phyloP scores from a whole-genome alignment of 2,888 invertebrate genomes.

The Acrocera orbiculus region DNA sequence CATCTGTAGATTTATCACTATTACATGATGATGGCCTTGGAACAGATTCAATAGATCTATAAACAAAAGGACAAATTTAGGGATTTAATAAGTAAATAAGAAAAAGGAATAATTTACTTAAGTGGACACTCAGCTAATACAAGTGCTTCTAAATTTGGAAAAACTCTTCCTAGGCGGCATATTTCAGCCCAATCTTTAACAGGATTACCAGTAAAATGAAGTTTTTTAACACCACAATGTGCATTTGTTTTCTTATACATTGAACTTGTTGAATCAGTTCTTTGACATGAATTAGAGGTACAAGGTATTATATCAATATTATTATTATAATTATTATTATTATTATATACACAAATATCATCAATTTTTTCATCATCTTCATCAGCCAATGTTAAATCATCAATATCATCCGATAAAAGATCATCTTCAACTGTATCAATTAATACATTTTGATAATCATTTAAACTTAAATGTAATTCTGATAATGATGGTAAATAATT shows the following conservation, averaged over 20 bases:
- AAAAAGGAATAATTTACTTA: too few species aligned
- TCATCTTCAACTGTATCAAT: constrained; percentile 34
- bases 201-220: constrained; percentile 78
- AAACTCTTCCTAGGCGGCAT: constrained; percentile 63
- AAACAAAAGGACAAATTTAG: constrained; percentile 1
- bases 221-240: constrained; percentile 52
- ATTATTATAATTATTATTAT: too few species aligned
- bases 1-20: too few species aligned
- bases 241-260: constrained; percentile 25
- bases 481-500: constrained; percentile 61
- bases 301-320: too few species aligned
- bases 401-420: constrained; percentile 11
- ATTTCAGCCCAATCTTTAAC: constrained; percentile 72
- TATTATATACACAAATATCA: too few species aligned
- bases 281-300: constrained; percentile 3
- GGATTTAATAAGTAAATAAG: too few species aligned
- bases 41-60: constrained; percentile 14
- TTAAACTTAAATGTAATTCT: constrained; percentile 82
- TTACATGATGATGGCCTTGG: constrained; percentile 14
- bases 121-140: constrained; percentile 76
- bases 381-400: constrained; percentile 11
- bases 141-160: constrained; percentile 69
- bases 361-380: constrained; percentile 14
- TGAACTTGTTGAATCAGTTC: constrained; percentile 10
- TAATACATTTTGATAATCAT: constrained; percentile 64